A percentile compares a stretch with the other conserved stretches of the same genome.
phyloP scores from a whole-genome alignment of 2,797 vertebrate genomes.

The Vireo griseus region DNA sequence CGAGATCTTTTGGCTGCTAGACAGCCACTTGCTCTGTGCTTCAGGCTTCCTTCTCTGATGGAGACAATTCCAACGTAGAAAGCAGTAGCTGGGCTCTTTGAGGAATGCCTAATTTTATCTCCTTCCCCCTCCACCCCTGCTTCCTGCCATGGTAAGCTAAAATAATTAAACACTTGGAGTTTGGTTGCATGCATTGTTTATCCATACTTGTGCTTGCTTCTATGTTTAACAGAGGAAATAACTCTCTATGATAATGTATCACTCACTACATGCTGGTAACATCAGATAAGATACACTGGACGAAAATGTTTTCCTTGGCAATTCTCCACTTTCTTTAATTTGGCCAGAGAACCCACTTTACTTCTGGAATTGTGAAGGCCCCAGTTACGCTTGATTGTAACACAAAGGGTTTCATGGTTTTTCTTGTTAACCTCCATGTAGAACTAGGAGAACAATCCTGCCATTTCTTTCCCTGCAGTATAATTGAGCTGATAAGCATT shows the following conservation, averaged over 20 bases:
- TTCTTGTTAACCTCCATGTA: conserved; percentile 4
- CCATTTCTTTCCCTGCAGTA: not conserved
- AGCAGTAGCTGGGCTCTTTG: not conserved
- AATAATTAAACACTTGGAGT: not conserved
- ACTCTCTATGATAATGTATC: conserved; percentile 22
- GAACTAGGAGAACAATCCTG: not conserved
- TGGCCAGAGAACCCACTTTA: not conserved
- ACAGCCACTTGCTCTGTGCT: not conserved
- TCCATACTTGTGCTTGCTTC: conserved; percentile 12
- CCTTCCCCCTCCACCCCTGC: not conserved
- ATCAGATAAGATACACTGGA: conserved; percentile 62
- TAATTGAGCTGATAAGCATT: not conserved
- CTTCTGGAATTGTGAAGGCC: not conserved
- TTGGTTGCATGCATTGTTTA: conserved; percentile 25
- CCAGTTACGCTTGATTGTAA: not conserved
- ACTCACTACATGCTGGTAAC: conserved; percentile 41
- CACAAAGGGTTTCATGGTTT: not conserved
- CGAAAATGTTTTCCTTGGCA: conserved; percentile 59
- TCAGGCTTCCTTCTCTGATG: not conserved
- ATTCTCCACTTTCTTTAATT: conserved; percentile 50
- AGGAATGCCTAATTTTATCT: not conserved
- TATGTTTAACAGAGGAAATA: conserved; percentile 53
- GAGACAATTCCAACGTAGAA: not conserved
- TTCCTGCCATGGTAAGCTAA: not conserved
- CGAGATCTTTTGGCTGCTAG: not conserved